These are phyloP conservation scores for Mythimna impura DNA, from an alignment of 2,888 invertebrate species.

Conservation along the genomic window DNA sequence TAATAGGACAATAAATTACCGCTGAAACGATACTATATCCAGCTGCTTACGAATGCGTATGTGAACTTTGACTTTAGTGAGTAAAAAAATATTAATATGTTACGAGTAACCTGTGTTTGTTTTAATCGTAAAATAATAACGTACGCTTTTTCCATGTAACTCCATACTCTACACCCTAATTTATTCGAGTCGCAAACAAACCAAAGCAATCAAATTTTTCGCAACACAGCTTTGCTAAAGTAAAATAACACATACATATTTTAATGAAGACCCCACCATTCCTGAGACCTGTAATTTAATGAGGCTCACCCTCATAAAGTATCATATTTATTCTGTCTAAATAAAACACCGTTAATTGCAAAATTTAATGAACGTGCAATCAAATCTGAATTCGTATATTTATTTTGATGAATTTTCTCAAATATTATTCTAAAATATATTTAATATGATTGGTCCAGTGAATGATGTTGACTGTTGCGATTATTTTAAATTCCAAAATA, in stretches of 20 bases:
- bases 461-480: neutral
- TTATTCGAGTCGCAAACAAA: neutral
- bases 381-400: neutral
- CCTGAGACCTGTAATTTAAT: slow-evolving; percentile 8
- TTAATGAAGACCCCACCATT: slow-evolving; percentile 16
- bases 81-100: too few relatives aligned
- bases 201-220: neutral
- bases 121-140: neutral
- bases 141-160: neutral
- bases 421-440: neutral
- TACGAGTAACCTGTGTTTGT: too few relatives aligned
- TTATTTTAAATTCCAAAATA: too few relatives aligned
- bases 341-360: slow-evolving; percentile 6
- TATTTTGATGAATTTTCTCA: neutral
- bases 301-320: slow-evolving; percentile 14
- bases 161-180: neutral
- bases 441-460: neutral
- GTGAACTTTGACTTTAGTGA: too few relatives aligned
- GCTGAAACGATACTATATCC: too few relatives aligned
- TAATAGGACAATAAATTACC: too few relatives aligned
- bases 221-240: neutral
- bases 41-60: too few relatives aligned
- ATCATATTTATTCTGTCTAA: slow-evolving; percentile 26
- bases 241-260: slow-evolving; percentile 24
- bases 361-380: slow-evolving; percentile 15